Conservation (phyloP, 2,888 invertebrate species). For the Metellina segmentata region DNA sequence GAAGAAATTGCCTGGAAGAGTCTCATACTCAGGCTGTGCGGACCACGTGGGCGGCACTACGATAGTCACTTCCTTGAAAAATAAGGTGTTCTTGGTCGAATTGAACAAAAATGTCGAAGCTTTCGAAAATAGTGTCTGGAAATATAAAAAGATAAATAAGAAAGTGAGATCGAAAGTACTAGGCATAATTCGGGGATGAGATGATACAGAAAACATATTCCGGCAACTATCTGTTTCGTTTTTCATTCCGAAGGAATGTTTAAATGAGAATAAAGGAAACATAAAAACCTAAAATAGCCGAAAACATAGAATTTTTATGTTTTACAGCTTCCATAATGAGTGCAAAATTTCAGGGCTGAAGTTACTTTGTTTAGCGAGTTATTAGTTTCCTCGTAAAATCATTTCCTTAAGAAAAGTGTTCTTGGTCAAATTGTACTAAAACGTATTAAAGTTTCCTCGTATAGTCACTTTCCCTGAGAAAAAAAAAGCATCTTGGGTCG, state of each 20-base stretch:
- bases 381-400: conserved; percentile 81
- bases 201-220: too few species aligned
- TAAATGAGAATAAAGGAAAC: too few species aligned
- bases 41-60: conserved; percentile 85
- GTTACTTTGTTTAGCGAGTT: too few species aligned
- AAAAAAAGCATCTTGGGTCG: conserved; percentile 84
- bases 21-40: conserved; percentile 79
- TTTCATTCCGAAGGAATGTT: too few species aligned
- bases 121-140: conserved; percentile 84
- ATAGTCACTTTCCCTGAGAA: conserved; percentile 84
- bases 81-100: conserved; percentile 84
- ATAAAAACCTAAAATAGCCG: too few species aligned
- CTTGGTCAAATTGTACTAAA: conserved; percentile 84
- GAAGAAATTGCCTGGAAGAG: conserved; percentile 73
- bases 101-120: conserved; percentile 84
- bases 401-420: conserved; percentile 84
- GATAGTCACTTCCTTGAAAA: conserved; percentile 84
- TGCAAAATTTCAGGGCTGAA: too few species aligned
- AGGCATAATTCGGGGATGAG: too few species aligned
- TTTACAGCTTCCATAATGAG: too few species aligned
- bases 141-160: not conserved
- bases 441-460: conserved; percentile 79
- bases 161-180: too few species aligned
- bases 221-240: too few species aligned
- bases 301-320: too few species aligned